Evolutionary conservation across 2,888 invertebrate species (phyloP), one percentile per base, ranked within the genome.

Genomic region (Anarsia innoxiella): DNA sequence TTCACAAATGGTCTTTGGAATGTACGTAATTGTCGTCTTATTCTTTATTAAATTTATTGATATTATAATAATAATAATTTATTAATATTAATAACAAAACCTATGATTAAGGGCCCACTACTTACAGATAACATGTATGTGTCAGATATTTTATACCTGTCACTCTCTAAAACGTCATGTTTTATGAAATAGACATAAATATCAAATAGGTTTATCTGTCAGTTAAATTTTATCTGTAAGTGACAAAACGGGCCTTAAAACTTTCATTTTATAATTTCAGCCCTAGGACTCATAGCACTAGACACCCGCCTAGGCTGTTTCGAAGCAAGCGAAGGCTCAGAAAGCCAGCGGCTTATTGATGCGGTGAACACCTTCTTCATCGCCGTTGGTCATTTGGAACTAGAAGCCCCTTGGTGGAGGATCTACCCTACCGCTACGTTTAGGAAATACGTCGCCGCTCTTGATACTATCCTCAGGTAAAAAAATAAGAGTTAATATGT

Each of bases 1-100:
- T 92, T 15, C 90, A 91, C 57, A 91, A 92, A 64, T 93, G 93
- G 93, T 91, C 92, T 2, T 71, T 93, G 30, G 93, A 93, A 82
- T 92, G 93, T 91, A 72, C 88, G 89, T 84, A 32, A 5, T 19
- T 19, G 19, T 19, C n/a, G n/a, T n/a, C n/a, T n/a, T 13, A 32
- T 26, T 34, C 32, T 41, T 36, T 34, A 3, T 31, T 29, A 1
- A 19, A 19, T 19, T 3, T 19, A 19, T 19, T 19, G 19, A 8
- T 19, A 19, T 5, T 19, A 8, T 5, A 19, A 19, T 19, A 8
- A 19, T 19, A n/a, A n/a, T n/a, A n/a, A n/a, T n/a, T n/a, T n/a
- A n/a, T n/a, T n/a, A n/a, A n/a, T n/a, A n/a, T n/a, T n/a, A n/a
- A n/a, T n/a, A n/a, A n/a, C n/a, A n/a, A n/a, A n/a, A n/a, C n/a